These are phyloP conservation scores for Catocala fraxini DNA, from an alignment of 2,888 invertebrate genomes.

Conservation along the genomic window DNA sequence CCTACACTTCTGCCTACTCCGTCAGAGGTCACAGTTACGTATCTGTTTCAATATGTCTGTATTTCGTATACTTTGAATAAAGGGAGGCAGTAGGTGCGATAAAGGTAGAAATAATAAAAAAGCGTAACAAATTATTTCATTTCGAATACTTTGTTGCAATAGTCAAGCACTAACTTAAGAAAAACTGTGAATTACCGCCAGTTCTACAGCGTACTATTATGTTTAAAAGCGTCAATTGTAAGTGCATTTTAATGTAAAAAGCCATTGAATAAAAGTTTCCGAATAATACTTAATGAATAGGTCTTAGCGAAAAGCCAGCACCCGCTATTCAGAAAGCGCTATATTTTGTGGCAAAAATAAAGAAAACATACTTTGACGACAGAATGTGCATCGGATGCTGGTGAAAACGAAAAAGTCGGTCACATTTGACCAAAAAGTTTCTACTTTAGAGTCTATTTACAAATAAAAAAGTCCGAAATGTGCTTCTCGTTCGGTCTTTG, in stretches of 20 bases:
- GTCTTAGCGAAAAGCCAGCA: constrained; percentile 31
- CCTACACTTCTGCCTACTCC: too few species aligned
- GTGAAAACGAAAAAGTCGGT: constrained; percentile 66
- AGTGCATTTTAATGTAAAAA: constrained; percentile 33
- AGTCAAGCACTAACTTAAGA: too few species aligned
- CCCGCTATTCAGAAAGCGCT: constrained; percentile 23
- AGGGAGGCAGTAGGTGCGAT: too few species aligned
- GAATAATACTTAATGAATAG: constrained; percentile 45
- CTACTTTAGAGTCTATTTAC: constrained; percentile 55
- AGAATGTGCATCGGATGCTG: constrained; percentile 62
- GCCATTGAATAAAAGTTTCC: constrained; percentile 20
- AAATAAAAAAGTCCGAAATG: constrained; percentile 45
- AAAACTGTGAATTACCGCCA: too few species aligned
- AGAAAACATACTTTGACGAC: constrained; percentile 47
- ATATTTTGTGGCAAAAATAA: constrained; percentile 34
- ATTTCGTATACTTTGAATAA: too few species aligned
- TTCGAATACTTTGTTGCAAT: too few species aligned
- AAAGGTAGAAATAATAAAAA: too few species aligned
- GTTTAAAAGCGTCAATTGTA: constrained; percentile 8
- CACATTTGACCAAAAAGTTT: constrained; percentile 64
- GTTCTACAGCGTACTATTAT: not conserved
- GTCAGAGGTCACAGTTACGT: too few species aligned
- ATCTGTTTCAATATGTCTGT: too few species aligned
- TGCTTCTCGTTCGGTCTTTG: constrained; percentile 44
- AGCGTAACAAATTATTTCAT: too few species aligned